phyloP scores from a whole-genome alignment of 2,797 vertebrate genomes.

The Centroberyx gerrardi region DNA sequence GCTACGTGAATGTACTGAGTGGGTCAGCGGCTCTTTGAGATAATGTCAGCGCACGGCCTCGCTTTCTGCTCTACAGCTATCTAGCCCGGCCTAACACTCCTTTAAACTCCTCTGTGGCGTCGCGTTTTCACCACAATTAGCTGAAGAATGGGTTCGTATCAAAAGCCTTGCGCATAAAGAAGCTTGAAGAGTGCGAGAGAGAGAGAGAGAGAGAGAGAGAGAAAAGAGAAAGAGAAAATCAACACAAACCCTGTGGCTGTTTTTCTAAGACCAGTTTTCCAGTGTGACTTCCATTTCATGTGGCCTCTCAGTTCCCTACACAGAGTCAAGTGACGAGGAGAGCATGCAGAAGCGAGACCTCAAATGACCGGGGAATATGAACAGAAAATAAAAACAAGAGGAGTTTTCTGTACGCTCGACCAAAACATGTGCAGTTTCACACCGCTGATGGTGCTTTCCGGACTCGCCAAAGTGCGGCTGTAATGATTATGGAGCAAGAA shows the following conservation, averaged over 20 bases:
- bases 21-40: constrained; percentile 49
- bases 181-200: constrained; percentile 25
- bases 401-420: not conserved
- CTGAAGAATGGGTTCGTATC: constrained; percentile 19
- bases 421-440: constrained; percentile 52
- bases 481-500: constrained; percentile 32
- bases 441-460: constrained; percentile 4
- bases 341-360: constrained; percentile 17
- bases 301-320: constrained; percentile 43
- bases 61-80: constrained; percentile 7
- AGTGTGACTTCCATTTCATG: constrained; percentile 75
- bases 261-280: constrained; percentile 69
- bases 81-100: constrained; percentile 22
- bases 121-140: constrained; percentile 25
- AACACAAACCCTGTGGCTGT: constrained; percentile 56
- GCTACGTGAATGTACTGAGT: constrained; percentile 69
- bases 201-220: constrained; percentile 7
- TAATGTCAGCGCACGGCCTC: constrained; percentile 23
- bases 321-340: constrained; percentile 49
- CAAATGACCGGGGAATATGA: not conserved
- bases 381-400: constrained; percentile 1
- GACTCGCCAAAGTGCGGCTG: constrained; percentile 1
- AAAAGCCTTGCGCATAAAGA: constrained; percentile 20
- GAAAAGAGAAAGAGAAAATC: constrained; percentile 24
- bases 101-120: constrained; percentile 22